These are phyloP conservation scores for Paedocypris micromegethes DNA, from an alignment of 2,797 vertebrate species.

Conservation along the genomic window DNA sequence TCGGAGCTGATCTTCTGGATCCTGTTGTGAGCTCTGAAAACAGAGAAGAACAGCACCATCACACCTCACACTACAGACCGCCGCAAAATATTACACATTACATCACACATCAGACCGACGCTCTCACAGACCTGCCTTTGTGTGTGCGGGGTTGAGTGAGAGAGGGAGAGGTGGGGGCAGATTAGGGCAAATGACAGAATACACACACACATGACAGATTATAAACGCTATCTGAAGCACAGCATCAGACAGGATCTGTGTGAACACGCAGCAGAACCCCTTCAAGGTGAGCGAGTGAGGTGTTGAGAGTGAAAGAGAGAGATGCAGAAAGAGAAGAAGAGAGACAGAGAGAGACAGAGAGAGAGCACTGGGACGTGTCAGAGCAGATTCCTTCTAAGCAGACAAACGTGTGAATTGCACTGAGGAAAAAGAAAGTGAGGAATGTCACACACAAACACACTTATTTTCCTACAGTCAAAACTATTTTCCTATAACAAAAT, in stretches of 20 bases:
- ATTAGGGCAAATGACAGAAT: too few species aligned
- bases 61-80: not conserved
- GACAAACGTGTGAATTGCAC: slow-evolving; percentile 1
- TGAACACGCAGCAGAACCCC: too few species aligned
- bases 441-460: not conserved
- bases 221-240: too few species aligned
- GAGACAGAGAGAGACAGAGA: slow-evolving; percentile 22
- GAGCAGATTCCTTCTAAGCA: slow-evolving; percentile 5
- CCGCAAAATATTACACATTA: too few species aligned
- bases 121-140: slow-evolving; percentile 84
- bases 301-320: not conserved
- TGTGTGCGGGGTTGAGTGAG: slow-evolving; percentile 52
- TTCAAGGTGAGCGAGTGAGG: too few species aligned
- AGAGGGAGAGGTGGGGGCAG: not conserved
- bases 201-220: too few species aligned
- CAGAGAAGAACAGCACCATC: slow-evolving; percentile 46
- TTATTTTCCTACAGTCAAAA: too few species aligned
- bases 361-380: slow-evolving; percentile 9
- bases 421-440: not conserved
- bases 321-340: slow-evolving; percentile 1
- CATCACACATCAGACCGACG: too few species aligned
- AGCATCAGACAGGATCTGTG: too few species aligned
- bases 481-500: too few species aligned
- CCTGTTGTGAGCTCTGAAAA: slow-evolving; percentile 88
- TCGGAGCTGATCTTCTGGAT: slow-evolving; percentile 75